Evolutionary conservation across 2,888 invertebrate species (phyloP).

Genomic region (Antheraea yamamai): DNA sequence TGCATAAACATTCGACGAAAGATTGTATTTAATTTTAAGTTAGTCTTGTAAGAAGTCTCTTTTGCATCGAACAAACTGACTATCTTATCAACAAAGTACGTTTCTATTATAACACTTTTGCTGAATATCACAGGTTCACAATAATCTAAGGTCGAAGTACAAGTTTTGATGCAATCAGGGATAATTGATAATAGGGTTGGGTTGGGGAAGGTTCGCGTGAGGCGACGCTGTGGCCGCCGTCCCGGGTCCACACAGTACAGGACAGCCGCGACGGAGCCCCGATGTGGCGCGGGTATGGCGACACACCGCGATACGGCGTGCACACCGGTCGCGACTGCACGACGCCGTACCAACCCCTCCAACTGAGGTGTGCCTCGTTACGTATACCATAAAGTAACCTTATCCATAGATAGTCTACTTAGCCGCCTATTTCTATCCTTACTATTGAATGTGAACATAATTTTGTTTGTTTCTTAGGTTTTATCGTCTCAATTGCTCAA

Average conservation of each 20-base stretch:
- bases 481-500: too few relatives aligned
- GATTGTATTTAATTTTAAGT: too few relatives aligned
- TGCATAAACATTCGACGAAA: too few relatives aligned
- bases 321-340: conserved; percentile 21
- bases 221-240: conserved; percentile 21
- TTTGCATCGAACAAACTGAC: too few relatives aligned
- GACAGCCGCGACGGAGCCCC: conserved; percentile 31
- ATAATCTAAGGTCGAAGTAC: background rate
- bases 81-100: background rate
- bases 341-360: conserved; percentile 19
- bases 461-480: too few relatives aligned
- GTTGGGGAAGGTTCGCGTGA: background rate
- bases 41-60: too few relatives aligned
- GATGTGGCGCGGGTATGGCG: conserved; percentile 23
- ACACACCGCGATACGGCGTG: conserved; percentile 21
- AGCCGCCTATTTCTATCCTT: too few relatives aligned
- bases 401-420: background rate
- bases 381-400: background rate
- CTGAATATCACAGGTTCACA: background rate
- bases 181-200: conserved; percentile 13
- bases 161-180: conserved; percentile 13
- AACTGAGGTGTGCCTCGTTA: background rate
- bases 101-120: background rate
- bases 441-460: too few relatives aligned
- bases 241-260: conserved; percentile 15